Conservation (phyloP, 2,113 vertebrate species). For the Nematolebias whitei region DNA sequence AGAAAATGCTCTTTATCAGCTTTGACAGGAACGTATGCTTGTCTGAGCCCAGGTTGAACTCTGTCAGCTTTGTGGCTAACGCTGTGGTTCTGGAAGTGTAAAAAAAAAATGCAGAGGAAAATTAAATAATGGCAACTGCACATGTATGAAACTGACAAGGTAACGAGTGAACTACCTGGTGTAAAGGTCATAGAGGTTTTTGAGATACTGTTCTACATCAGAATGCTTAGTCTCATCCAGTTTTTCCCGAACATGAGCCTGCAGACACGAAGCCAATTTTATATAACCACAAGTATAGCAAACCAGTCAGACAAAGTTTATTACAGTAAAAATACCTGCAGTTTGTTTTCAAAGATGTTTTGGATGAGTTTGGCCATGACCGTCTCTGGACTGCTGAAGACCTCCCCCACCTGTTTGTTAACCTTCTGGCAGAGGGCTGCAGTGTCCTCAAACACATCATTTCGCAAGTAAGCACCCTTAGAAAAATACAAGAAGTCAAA, state of each 20-base stretch:
- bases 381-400: slow-evolving; percentile 96
- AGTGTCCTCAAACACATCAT: slow-evolving; percentile 95
- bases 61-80: slow-evolving; percentile 93
- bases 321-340: slow-evolving; percentile 84
- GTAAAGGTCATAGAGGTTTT: slow-evolving; percentile 97
- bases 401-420: slow-evolving; percentile 96
- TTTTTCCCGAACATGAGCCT: slow-evolving; percentile 92
- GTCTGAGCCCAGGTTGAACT: slow-evolving; percentile 99
- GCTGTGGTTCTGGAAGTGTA: slow-evolving; percentile 86
- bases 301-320: fast-evolving
- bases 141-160: neutral
- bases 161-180: slow-evolving; percentile 83
- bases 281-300: neutral
- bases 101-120: slow-evolving; percentile 19
- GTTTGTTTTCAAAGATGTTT: slow-evolving; percentile 96
- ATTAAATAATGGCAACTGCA: neutral
- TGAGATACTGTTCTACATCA: slow-evolving; percentile 96
- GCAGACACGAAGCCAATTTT: slow-evolving; percentile 51
- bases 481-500: slow-evolving; percentile 10
- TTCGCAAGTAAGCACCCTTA: slow-evolving; percentile 92
- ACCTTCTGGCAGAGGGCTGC: slow-evolving; percentile 92
- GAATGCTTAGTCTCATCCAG: slow-evolving; percentile 91
- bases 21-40: slow-evolving; percentile 99
- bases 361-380: slow-evolving; percentile 99
- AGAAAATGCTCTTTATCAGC: slow-evolving; percentile 98